Base-by-base conservation (phyloP, 2,113 vertebrate genomes). In the Axis porcinus region DNA sequence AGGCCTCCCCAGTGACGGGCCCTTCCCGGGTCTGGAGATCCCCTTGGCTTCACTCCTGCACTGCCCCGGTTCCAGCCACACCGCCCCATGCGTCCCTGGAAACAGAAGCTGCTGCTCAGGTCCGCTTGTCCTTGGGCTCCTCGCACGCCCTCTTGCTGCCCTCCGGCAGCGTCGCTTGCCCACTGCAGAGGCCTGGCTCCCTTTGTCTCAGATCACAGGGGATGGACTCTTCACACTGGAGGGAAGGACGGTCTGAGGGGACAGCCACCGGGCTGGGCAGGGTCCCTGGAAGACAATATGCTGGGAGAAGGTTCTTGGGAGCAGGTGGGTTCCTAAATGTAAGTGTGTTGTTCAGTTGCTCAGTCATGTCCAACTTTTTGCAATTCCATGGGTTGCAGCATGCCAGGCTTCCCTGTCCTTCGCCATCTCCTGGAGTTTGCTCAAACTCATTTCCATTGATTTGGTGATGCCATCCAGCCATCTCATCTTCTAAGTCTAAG, bases 51-150 rank as follows among this genome's bases (percentile, higher is more conserved):
- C 23, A 30, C 30, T 17, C 3, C 0, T 50, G 21, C 15, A 0
- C 2, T 4, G 33, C 16, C 9, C 7, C 2, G 5, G 23, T 30
- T 40, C 67, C 0, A 0, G 57, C 30, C 64, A 17, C 3, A 6
- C 8, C 0, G 0, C 1, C 25, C 60, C 2, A 2, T 19, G 43
- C 2, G 0, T 8, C n/a, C 7, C 82, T 64, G 52, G 28, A 47
- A 3, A 17, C 11, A 5, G 33, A 94, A 17, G 15, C 33, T 21
- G n/a, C 36, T 12, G 79, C 52, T 27, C 30, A 12, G 6, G 5
- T 0, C 21, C 0, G 1, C 36, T 4, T 7, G 2, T 3, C 28
- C 76, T 15, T n/a, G 16, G 50, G 62, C 3, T 40, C 45, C 9
- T 36, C 19, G 8, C 11, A 0, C 0, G 1, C 70, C 27, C 76